Evolutionary conservation across 2,888 invertebrate species (phyloP), one percentile per base, ranked within the genome.

Genomic region (Pilophorus perplexus): DNA sequence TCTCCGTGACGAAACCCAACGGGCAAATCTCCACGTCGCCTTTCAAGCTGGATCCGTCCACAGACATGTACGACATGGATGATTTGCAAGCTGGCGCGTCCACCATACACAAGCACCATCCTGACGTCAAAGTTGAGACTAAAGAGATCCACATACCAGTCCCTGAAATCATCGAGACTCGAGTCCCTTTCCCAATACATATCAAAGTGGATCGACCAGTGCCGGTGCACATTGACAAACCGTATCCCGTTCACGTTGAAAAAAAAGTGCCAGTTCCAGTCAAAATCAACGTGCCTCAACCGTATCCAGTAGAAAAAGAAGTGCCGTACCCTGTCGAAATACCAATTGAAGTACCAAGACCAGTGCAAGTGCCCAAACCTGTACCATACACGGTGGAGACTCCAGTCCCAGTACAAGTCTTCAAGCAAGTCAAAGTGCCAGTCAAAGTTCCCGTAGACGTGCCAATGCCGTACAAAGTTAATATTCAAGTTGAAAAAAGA

Each of bases 231-330:
- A 69, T 73, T 1, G 71, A 72, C 20, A 73, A 73, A 66, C 73
- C 73, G 3, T 72, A 72, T 50, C 73, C 73, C 6, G 73, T 73
- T 8, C 69, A 69, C 22, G 70, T 73, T 2, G 73, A 72, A 54
- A 72, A 72, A 38, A 70, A 70, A 8, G 72, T 73, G 5, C 73
- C 71, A 18, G 71, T 71, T 48, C 72, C 73, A 3, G 72, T 73
- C 16, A 71, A 72, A 42, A 71, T 73, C 1, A 67, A 67, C 22
- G 73, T 73, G 6, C 72, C 72, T 1, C 70, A 71, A 44, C 73
- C 73, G 5, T 73, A 73, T 62, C 72, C 72, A 22, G 71, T 73
- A 0, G 70, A 70, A 64, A 73, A 73, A 64, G 70, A 71, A 50
- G 68, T 73, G 3, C 72, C 70, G 1, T 69, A 71, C 18, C 72